Conservation (phyloP, 2,113 vertebrate genomes). For the Misgurnus anguillicaudatus region DNA sequence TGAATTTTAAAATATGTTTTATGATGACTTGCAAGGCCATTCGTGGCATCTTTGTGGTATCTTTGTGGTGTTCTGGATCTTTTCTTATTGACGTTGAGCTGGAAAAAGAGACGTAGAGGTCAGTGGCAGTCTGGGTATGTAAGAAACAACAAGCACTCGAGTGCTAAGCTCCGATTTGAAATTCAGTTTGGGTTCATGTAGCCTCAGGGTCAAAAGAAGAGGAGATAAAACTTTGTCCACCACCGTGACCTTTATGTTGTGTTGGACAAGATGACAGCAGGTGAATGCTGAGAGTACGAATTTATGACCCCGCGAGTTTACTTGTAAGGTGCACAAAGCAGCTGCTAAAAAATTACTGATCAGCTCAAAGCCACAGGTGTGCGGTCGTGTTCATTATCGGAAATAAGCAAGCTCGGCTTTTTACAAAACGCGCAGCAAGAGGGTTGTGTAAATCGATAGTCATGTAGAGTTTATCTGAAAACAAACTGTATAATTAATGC, state of each 20-base stretch:
- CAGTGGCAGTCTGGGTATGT: not conserved
- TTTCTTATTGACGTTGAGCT: conserved; percentile 1
- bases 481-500: conserved; percentile 24
- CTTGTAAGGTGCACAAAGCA: not conserved
- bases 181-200: not conserved
- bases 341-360: not conserved
- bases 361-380: not conserved
- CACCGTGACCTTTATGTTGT: conserved; percentile 7
- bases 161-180: not conserved
- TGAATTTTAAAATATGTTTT: not conserved
- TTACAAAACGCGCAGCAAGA: not conserved
- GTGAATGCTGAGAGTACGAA: not conserved
- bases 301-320: no score
- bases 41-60: not conserved
- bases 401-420: conserved; percentile 4
- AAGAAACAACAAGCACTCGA: conserved; percentile 1
- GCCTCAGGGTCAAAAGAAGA: not conserved
- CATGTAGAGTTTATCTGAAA: conserved; percentile 23
- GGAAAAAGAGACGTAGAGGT: not conserved
- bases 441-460: conserved; percentile 8
- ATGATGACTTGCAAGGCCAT: not conserved
- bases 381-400: not conserved
- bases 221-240: not conserved
- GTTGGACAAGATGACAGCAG: not conserved
- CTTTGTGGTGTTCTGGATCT: not conserved